A percentile compares a stretch with the other conserved stretches of the same genome.
Evolutionary conservation across 2,113 vertebrate species (phyloP).

Genomic region (Urocitellus parryii): DNA sequence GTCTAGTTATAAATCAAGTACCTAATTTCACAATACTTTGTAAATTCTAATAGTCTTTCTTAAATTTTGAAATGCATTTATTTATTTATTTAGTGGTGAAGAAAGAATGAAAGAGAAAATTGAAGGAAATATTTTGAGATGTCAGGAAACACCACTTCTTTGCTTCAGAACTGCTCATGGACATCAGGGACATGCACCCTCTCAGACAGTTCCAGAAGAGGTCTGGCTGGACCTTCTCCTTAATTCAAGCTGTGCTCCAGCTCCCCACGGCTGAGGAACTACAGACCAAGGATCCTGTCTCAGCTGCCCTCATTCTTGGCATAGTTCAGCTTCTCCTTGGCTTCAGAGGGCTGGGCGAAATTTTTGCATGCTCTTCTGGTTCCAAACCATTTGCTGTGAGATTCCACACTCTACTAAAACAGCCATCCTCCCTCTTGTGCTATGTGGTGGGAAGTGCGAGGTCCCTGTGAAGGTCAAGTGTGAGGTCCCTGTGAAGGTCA

Average conservation of each 20-base stretch:
- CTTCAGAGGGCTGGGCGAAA: neutral
- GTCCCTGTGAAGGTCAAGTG: neutral
- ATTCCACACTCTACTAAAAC: neutral
- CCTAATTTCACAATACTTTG: neutral
- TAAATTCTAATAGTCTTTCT: neutral
- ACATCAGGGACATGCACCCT: neutral
- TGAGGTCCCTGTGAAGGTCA: neutral
- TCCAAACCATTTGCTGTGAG: neutral
- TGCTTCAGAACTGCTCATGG: neutral
- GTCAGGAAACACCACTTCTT: neutral
- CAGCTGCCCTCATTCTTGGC: neutral
- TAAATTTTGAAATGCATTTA: neutral
- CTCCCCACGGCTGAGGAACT: accelerated
- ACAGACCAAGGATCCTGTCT: accelerated
- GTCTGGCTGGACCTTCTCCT: too few species aligned
- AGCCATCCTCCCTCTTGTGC: accelerated
- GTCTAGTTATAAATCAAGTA: neutral
- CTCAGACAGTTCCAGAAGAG: accelerated
- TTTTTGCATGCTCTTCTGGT: neutral
- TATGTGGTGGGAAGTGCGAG: neutral
- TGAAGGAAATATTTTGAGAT: neutral
- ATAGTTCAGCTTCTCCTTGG: neutral
- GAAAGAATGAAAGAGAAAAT: neutral
- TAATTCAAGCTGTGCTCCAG: neutral
- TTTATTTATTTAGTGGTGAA: slow-evolving; percentile 24